Evolutionary conservation across 2,113 vertebrate genomes (phyloP), one percentile per base, ranked within the genome.

Genomic region (Trochalopteron elliotii): DNA sequence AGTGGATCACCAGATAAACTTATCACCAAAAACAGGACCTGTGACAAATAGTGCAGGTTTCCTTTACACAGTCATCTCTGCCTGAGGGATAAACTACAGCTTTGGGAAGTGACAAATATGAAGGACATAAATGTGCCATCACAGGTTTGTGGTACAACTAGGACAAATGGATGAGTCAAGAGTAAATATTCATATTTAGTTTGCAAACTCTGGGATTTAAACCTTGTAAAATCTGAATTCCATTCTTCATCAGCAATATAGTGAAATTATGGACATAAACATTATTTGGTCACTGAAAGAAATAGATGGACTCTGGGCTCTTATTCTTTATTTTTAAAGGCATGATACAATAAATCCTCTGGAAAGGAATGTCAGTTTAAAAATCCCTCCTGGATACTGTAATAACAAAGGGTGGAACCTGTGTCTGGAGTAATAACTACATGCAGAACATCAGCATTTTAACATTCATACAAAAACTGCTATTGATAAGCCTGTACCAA

Each of bases 31-130:
- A 70, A 37, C 0, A 39, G 52, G 65, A 37, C 1, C 2, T 50
- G 79, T 68, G 72, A 89, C 88, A 92, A 84, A 78, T 89, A 89
- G 40, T 47, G 40, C 49, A 93, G 50, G 40, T 94, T 87, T 72
- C 69, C 65, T 91, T 91, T 75, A 84, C 91, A 83, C 45, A 81
- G 47, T n/a, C 17, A 44, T 19, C 60, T 93, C 30, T 68, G 30
- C 68, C 61, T 2, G 0, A 81, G 39, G 39, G 67, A n/a, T 74
- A 67, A 93, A 44, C 47, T 86, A 78, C 47, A 70, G 45, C 82
- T 47, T 22, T 56, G 27, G 56, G 39, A 33, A 92, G 59, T 86
- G 93, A 75, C 83, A 93, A 78, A 78, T 53, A 81, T 7, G 80
- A 72, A 64, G 50, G 88, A 25, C 87, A 83, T 86, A 86, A 88